Evolutionary conservation across 2,888 invertebrate genomes (phyloP), one percentile per base, ranked within the genome.

Genomic region (Lepeophtheirus nordmannii): DNA sequence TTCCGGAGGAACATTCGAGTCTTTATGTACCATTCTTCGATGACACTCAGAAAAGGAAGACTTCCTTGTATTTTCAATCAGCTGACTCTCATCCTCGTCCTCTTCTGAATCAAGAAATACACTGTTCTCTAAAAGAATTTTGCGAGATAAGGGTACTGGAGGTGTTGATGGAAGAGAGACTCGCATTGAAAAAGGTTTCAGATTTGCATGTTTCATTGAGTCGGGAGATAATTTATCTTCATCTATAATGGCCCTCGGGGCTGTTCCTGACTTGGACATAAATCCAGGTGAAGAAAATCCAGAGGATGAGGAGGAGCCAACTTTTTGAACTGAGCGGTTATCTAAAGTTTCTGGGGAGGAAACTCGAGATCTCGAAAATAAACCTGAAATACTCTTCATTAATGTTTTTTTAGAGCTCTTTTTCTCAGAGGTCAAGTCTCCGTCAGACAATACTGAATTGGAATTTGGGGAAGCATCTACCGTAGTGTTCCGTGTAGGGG

Each of bases 361-460:
- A 30, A 12, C 14, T n/a, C 37, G 30, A 61, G 11, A 37, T n/a
- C 14, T n/a, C 23, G n/a, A 14, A 22, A 37, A 37, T 22, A 30
- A 37, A 23, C n/a, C 61, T 37, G 67, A 53, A n/a, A 23, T 11
- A 10, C 20, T 37, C 39, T n/a, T 37, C 23, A 17, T 37, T 20
- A n/a, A 65, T 17, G 39, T 40, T 64, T 58, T 65, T 59, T 63
- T 67, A 72, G 79, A 78, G 73, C 82, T 83, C 72, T 82, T 81
- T 71, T 85, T 83, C 74, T 40, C 37, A 40, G 40, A n/a, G 56
- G 11, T 20, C 30, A 30, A 30, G 7, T 30, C 30, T 30, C 30
- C 30, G 30, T 30, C 30, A 7, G 30, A 30, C 2, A 30, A 30
- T 30, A 30, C 30, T 30, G 30, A 30, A 30, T 30, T 30, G 2